Evolutionary conservation across 2,888 invertebrate genomes (phyloP), one percentile per base, ranked within the genome.

Genomic region (Sicus ferrugineus): DNA sequence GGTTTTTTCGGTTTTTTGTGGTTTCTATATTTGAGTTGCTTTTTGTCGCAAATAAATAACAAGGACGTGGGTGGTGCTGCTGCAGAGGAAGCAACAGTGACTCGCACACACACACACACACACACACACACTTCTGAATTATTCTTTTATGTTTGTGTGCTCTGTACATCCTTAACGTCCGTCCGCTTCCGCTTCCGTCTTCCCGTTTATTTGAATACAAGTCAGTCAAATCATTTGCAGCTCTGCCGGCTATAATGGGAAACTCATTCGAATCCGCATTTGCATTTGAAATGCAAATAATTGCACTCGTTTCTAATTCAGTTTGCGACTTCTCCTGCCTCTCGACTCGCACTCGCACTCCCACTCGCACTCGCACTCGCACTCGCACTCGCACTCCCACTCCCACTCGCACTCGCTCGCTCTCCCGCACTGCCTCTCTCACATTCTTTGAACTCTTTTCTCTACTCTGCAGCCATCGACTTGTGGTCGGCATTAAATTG

Each of bases 391-490:
- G n/a, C n/a, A n/a, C n/a, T n/a, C n/a, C n/a, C n/a, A n/a, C n/a
- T n/a, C n/a, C n/a, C n/a, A n/a, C n/a, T n/a, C n/a, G n/a, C n/a
- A n/a, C n/a, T n/a, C n/a, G n/a, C 79, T 78, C 78, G 79, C 80
- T 76, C 79, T 78, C 79, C 77, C 79, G 79, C 74, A 78, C 77
- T 78, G 79, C 78, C 5, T 34, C 5, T 34, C 11, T 34, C 5
- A 11, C 38, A 9, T 34, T 34, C 38, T 34, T 34, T 34, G n/a
- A n/a, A n/a, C n/a, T n/a, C n/a, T n/a, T n/a, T n/a, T n/a, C n/a
- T n/a, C n/a, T n/a, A n/a, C n/a, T n/a, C n/a, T n/a, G n/a, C n/a
- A n/a, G n/a, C n/a, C n/a, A n/a, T n/a, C n/a, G n/a, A n/a, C n/a
- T n/a, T n/a, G n/a, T n/a, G n/a, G n/a, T n/a, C n/a, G n/a, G n/a